A percentile compares a stretch with the other conserved stretches of the same genome.
These are phyloP conservation scores for Drosophila ercepeae DNA, from an alignment of 1,140 invertebrate species.

Conservation along the genomic window DNA sequence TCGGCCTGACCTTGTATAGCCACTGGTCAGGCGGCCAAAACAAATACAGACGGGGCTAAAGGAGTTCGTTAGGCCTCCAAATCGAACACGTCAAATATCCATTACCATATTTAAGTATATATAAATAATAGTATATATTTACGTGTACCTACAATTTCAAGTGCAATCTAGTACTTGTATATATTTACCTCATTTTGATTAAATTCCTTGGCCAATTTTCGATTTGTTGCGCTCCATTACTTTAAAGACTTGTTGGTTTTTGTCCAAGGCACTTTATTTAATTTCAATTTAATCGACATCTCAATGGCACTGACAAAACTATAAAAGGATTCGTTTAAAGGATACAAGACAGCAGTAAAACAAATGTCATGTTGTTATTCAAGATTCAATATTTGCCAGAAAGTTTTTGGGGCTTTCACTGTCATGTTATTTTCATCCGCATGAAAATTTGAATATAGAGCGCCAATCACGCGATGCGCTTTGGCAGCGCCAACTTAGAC, in stretches of 20 bases:
- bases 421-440: conserved; percentile 46
- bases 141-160: conserved; percentile 17
- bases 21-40: conserved; percentile 26
- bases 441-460: conserved; percentile 23
- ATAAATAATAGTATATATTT: conserved; percentile 25
- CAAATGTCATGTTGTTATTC: conserved; percentile 45
- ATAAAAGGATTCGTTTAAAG: not conserved
- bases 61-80: conserved; percentile 15
- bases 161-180: conserved; percentile 10
- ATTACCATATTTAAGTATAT: conserved; percentile 37
- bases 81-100: conserved; percentile 47
- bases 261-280: not conserved
- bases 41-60: conserved; percentile 19
- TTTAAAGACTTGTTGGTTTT: not conserved
- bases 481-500: conserved; percentile 20
- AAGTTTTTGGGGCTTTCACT: conserved; percentile 45
- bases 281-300: conserved; percentile 2
- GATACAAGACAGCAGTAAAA: conserved; percentile 34
- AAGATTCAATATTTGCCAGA: conserved; percentile 39
- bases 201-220: conserved; percentile 13
- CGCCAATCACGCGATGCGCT: conserved; percentile 52
- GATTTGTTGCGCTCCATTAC: conserved; percentile 26
- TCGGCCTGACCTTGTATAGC: conserved; percentile 41
- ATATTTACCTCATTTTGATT: conserved; percentile 38
- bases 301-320: not conserved